Evolutionary conservation across 1,140 invertebrate species (phyloP).

Genomic region (Drosophila willistoni): DNA sequence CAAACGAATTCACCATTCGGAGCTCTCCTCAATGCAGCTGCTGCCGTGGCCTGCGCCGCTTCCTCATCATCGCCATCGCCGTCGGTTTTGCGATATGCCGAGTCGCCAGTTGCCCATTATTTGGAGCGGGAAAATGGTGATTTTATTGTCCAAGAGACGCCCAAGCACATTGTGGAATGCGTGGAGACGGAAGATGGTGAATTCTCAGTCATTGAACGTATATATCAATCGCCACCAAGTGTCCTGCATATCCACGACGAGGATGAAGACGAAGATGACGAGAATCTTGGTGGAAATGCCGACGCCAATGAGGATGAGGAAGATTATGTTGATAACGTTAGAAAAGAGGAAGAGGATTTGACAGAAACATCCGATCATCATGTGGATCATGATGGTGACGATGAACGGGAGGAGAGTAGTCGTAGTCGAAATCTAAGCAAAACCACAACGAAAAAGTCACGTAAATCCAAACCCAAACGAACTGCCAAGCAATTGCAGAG

Average conservation of each 20-base stretch:
- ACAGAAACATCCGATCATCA: constrained; percentile 22
- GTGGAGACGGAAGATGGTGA: constrained; percentile 80
- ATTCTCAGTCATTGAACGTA: constrained; percentile 81
- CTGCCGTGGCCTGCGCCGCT: constrained; percentile 61
- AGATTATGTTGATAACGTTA: constrained; percentile 29
- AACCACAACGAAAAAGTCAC: constrained; percentile 58
- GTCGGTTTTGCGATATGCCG: constrained; percentile 74
- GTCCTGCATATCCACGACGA: constrained; percentile 80
- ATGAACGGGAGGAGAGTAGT: constrained; percentile 66
- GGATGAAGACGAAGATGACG: constrained; percentile 71
- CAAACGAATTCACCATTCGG: constrained; percentile 68
- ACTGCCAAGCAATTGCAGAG: constrained; percentile 28
- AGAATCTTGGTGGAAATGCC: constrained; percentile 35
- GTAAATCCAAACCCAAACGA: constrained; percentile 60
- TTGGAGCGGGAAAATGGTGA: constrained; percentile 79
- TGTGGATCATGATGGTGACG: constrained; percentile 52
- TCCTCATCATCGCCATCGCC: constrained; percentile 52
- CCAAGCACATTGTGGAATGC: constrained; percentile 80
- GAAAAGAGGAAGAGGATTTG: constrained; percentile 31
- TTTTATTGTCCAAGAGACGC: constrained; percentile 82
- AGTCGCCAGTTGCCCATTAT: constrained; percentile 80
- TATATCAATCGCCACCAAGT: constrained; percentile 81
- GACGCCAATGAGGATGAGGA: constrained; percentile 34
- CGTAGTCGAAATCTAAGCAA: constrained; percentile 37
- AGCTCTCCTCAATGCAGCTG: constrained; percentile 64